Conservation (phyloP, 1,140 invertebrate species). For the Zaprionus ornatus region DNA sequence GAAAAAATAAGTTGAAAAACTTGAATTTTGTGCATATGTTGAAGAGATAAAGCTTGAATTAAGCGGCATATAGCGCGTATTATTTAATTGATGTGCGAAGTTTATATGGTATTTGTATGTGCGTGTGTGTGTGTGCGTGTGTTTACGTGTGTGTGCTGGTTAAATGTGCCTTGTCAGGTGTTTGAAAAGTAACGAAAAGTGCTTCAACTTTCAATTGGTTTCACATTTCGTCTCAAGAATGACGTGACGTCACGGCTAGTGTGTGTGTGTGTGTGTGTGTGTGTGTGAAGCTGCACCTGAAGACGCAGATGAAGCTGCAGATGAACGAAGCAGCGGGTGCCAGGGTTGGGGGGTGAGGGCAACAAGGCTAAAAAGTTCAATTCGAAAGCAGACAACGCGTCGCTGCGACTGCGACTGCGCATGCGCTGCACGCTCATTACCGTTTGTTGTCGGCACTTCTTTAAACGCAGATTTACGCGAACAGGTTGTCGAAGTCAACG, state of each 20-base stretch:
- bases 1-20: slow-evolving; percentile 17
- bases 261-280: neutral
- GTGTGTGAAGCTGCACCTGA: slow-evolving; percentile 4
- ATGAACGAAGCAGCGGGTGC: slow-evolving; percentile 3
- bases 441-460: slow-evolving; percentile 74
- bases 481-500: slow-evolving; percentile 64
- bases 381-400: slow-evolving; percentile 57
- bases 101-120: neutral
- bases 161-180: neutral
- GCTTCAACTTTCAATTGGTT: slow-evolving; percentile 37
- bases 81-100: neutral
- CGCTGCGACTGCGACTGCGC: slow-evolving; percentile 19
- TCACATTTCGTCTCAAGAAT: slow-evolving; percentile 45
- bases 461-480: slow-evolving; percentile 71
- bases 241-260: slow-evolving; percentile 48
- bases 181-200: slow-evolving; percentile 1
- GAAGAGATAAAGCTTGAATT: neutral
- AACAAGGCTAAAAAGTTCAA: slow-evolving; percentile 50
- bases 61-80: neutral
- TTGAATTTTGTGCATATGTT: slow-evolving; percentile 18
- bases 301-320: slow-evolving; percentile 30
- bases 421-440: slow-evolving; percentile 68
- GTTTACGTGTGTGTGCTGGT: no score
- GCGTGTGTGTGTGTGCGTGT: neutral
- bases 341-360: neutral